These are phyloP conservation scores for Poecilia picta DNA, from an alignment of 2,797 vertebrate species.

Conservation along the genomic window DNA sequence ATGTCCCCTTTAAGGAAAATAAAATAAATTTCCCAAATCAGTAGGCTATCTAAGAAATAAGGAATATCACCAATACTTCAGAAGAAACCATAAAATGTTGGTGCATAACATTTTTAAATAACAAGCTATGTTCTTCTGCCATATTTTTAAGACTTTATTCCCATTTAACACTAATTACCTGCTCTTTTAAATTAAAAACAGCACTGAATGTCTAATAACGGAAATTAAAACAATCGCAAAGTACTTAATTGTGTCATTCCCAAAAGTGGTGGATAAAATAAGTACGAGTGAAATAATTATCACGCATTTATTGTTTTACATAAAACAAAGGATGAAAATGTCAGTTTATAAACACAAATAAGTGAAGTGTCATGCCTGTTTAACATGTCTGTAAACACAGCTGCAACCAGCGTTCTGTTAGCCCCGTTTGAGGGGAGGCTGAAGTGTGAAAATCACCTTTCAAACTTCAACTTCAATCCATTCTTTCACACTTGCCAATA, in stretches of 20 bases:
- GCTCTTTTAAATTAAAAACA: background rate
- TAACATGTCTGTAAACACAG: background rate
- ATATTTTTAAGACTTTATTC: background rate
- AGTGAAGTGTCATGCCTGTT: background rate
- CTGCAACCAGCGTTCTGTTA: constrained; percentile 2
- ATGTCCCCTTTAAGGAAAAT: no score
- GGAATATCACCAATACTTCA: no score
- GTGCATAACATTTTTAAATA: background rate
- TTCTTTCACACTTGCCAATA: constrained; percentile 20
- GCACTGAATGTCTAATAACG: background rate
- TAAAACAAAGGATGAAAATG: background rate
- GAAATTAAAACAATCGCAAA: background rate
- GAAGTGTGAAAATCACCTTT: constrained; percentile 48
- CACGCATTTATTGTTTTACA: background rate
- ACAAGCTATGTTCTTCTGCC: background rate
- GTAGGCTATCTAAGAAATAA: no score
- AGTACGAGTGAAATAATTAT: background rate
- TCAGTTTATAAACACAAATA: background rate
- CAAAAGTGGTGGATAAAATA: background rate
- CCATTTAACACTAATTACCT: background rate
- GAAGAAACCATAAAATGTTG: background rate
- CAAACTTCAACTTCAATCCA: constrained; percentile 25
- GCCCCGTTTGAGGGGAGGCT: constrained; percentile 6
- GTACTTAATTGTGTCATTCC: background rate
- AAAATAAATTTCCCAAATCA: background rate